phyloP scores from a whole-genome alignment of 2,113 vertebrate species.

The Xyrauchen texanus region DNA sequence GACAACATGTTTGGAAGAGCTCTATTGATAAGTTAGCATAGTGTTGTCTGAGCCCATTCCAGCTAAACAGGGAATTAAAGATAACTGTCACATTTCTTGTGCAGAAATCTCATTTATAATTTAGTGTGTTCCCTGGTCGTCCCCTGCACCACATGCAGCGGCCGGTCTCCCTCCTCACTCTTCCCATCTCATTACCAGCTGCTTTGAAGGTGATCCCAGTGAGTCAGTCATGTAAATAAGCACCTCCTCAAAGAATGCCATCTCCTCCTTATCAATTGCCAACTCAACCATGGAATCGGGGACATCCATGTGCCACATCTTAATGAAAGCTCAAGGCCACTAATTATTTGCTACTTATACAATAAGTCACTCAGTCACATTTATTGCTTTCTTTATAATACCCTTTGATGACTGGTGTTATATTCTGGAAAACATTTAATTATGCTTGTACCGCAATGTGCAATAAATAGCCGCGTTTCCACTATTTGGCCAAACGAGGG shows the following conservation, averaged over 20 bases:
- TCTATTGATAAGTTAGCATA: conserved; percentile 66
- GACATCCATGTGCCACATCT: neutral
- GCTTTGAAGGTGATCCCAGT: conserved; percentile 62
- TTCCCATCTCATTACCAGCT: conserved; percentile 57
- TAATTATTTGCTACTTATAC: neutral
- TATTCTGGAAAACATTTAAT: conserved; percentile 73
- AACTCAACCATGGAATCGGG: conserved; percentile 24
- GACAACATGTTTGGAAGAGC: neutral
- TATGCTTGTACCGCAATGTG: conserved; percentile 73
- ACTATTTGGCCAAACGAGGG: too few relatives aligned
- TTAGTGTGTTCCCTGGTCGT: conserved; percentile 58
- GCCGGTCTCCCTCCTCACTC: conserved; percentile 24
- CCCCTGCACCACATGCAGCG: conserved; percentile 45
- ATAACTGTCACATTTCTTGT: conserved; percentile 73
- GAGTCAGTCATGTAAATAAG: conserved; percentile 58
- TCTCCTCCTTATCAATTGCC: conserved; percentile 18
- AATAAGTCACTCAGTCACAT: neutral
- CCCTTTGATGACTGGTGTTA: conserved; percentile 35
- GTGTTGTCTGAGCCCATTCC: conserved; percentile 60
- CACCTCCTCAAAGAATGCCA: conserved; percentile 52
- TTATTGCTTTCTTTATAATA: neutral
- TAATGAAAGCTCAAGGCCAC: neutral
- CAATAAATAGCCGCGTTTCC: conserved; percentile 62
- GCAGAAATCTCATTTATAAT: conserved; percentile 71
- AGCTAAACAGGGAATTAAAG: conserved; percentile 74